Evolutionary conservation across 2,888 invertebrate genomes (phyloP), one percentile per base, ranked within the genome.

Genomic region (Dryobotodes eremita): DNA sequence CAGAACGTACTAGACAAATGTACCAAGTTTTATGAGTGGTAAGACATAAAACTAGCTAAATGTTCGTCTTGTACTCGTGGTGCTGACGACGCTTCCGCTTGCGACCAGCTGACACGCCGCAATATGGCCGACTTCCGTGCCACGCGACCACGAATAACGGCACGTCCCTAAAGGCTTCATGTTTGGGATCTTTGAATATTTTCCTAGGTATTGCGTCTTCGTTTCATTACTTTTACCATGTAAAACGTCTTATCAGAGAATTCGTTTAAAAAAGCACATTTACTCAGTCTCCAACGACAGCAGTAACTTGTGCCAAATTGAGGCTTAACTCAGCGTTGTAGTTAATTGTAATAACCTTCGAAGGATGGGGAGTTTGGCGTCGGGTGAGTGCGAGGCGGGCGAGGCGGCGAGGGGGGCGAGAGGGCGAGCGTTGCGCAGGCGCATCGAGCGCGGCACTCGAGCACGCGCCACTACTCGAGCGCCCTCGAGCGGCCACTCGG

Each of bases 381-480:
- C 82, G 79, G 79, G 80, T 83, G 86, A 83, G 87, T 79, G 84
- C 79, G 79, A 69, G 62, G 84, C 80, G 73, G 83, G 82, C 79
- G 80, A 42, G 71, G 69, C 72, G 83, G 82, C 79, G 80, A 42
- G 71, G 69, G 82, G 86, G 86, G 78, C 15, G 80, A 78, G 84
- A 82, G 86, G 86, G 81, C 57, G 79, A 82, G 84, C 84, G 89
- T 89, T 96, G 96, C 96, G 94, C 96, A 94, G 91, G 95, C 96
- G 96, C 96, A 96, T 91, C 90, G 91, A 77, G 89, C 86, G 90
- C 84, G 92, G 89, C 92, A 94, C 96, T 97, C 94, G 92, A 96
- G 96, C 97, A 97, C 97, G 97, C 95, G 95, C 95, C 94, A 93
- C 92, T 94, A 93, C 95, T 96, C 91, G 92, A 96, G 94, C 94